Evolutionary conservation across 2,797 vertebrate species (phyloP), one percentile per base, ranked within the genome.

Genomic region (Luscinia megarhynchos): DNA sequence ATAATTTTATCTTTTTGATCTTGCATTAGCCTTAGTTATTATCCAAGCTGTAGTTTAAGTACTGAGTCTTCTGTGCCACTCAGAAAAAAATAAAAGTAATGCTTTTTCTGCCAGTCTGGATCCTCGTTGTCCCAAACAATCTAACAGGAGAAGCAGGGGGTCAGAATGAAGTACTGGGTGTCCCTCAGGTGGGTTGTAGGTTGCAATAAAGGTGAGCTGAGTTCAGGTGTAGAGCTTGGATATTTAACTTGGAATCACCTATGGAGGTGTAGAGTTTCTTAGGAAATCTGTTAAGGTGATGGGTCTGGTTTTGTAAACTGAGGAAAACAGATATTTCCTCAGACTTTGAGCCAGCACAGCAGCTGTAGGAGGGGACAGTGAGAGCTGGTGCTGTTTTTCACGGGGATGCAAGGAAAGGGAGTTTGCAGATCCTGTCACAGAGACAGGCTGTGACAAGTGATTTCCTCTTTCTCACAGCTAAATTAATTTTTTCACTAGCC

Each of bases 1-100:
- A 94, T 93, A 93, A 91, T 92, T 95, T 85, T 92, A 83, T 89
- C 91, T 82, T 90, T 96, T 96, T 94, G 80, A 95, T 95, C 90
- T 92, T 30, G 54, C 32, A 41, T 83, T 84, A 90, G 84, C 89
- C 63, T 3, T 94, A 86, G 95, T 95, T 94, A 89, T 92, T 91
- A 93, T 80, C 83, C n/a, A 82, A 82, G 74, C 80, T 93, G 63
- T 62, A 30, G 55, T 84, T 96, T 94, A 84, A 87, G 57, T 78
- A 78, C 63, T 69, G 26, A 32, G 6, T 72, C 53, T 68, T 91
- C 41, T 27, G 21, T 61, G 36, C 55, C 51, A 55, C 55, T 87
- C 58, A 55, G 58, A 36, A 84, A 94, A 94, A 79, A 75, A 17
- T 17, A 36, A 72, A 68, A 87, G 10, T 2, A 5, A 15, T 34